A percentile compares a stretch with the other conserved stretches of the same genome.
Conservation (phyloP, 2,888 invertebrate genomes). For the Polymixis flavicincta region DNA sequence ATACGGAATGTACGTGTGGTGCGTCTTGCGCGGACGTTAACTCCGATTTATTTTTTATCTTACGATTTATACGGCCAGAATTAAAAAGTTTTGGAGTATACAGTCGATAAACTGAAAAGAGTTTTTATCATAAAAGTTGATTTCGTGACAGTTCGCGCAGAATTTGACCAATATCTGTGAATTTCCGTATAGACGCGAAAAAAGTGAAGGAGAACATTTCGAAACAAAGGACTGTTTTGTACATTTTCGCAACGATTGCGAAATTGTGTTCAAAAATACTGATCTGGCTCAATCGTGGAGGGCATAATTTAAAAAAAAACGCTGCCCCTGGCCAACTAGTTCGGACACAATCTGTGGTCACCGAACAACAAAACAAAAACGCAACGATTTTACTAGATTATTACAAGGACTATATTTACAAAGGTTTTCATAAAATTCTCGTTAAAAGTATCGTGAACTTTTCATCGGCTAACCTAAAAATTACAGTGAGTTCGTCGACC, state of each 20-base stretch:
- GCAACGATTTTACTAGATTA: conserved; percentile 83
- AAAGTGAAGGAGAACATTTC: conserved; percentile 86
- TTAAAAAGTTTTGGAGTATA: conserved; percentile 87
- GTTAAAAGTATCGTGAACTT: conserved; percentile 83
- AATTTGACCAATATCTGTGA: conserved; percentile 88
- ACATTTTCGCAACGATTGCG: conserved; percentile 90
- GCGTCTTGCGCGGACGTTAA: conserved; percentile 91
- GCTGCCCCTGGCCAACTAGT: conserved; percentile 87
- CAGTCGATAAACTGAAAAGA: conserved; percentile 83
- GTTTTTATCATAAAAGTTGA: conserved; percentile 83
- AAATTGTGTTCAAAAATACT: conserved; percentile 90
- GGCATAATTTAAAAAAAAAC: conserved; percentile 77
- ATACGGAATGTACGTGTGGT: conserved; percentile 91
- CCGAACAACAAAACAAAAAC: conserved; percentile 88
- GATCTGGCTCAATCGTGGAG: conserved; percentile 81
- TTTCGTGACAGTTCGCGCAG: conserved; percentile 87
- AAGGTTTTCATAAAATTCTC: conserved; percentile 84
- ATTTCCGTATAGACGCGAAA: conserved; percentile 90
- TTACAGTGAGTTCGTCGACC: conserved; percentile 87
- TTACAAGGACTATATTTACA: conserved; percentile 80
- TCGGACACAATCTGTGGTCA: conserved; percentile 87
- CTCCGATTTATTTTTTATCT: conserved; percentile 86
- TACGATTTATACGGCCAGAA: conserved; percentile 89
- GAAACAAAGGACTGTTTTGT: conserved; percentile 91
- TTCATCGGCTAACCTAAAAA: conserved; percentile 81